phyloP scores from a whole-genome alignment of 2,797 vertebrate species.

The Dallia pectoralis region DNA sequence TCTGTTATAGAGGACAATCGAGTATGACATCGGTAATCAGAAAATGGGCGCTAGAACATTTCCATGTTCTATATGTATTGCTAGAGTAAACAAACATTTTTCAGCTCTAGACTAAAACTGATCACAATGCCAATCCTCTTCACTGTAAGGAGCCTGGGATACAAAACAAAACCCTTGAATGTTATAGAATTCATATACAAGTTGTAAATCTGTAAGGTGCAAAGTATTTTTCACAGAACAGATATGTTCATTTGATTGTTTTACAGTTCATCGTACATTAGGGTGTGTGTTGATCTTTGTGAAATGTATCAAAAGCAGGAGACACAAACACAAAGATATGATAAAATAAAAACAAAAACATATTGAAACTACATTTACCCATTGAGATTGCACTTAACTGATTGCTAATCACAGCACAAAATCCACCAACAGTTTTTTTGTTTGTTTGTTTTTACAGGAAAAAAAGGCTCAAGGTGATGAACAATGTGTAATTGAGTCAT shows the following conservation, averaged over 20 bases:
- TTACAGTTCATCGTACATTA: conserved; percentile 61
- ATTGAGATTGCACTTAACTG: conserved; percentile 80
- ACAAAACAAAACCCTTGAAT: conserved; percentile 39
- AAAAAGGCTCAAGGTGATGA: conserved; percentile 65
- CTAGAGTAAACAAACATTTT: conserved; percentile 22
- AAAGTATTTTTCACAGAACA: conserved; percentile 53
- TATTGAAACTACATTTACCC: conserved; percentile 70
- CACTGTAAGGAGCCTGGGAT: conserved; percentile 35
- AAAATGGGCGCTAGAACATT: conserved; percentile 36
- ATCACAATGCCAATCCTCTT: conserved; percentile 46
- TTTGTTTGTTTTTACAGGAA: conserved; percentile 28
- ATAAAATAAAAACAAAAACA: conserved; percentile 49
- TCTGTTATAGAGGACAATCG: conserved; percentile 27
- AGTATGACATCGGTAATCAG: conserved; percentile 55
- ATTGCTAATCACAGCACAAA: conserved; percentile 80
- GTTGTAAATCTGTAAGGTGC: conserved; percentile 65
- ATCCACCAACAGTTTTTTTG: conserved; percentile 59
- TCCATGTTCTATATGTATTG: conserved; percentile 61
- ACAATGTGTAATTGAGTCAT: conserved; percentile 51
- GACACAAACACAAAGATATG: conserved; percentile 56
- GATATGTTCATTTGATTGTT: conserved; percentile 70
- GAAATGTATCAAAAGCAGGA: conserved; percentile 64
- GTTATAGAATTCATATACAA: conserved; percentile 41
- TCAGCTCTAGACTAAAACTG: conserved; percentile 50
- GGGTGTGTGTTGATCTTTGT: conserved; percentile 58